These are phyloP conservation scores for Lucinisca nassula DNA, from an alignment of 2,888 invertebrate species.

Conservation along the genomic window DNA sequence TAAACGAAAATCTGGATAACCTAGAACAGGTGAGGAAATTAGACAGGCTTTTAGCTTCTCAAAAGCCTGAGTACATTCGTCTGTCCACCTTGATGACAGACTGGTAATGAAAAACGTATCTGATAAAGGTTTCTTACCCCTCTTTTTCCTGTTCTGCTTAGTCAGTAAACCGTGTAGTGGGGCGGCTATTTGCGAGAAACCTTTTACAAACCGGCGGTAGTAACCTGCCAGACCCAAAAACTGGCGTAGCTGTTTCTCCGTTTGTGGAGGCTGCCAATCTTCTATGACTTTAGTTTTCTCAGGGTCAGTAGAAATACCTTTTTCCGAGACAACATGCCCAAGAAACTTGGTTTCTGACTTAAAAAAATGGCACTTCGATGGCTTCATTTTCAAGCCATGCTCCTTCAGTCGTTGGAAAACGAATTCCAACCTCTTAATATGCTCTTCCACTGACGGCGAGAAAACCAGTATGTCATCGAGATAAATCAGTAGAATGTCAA, in stretches of 20 bases:
- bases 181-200: not conserved
- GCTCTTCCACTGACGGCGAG: not conserved
- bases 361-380: not conserved
- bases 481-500: not conserved
- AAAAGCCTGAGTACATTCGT: no score
- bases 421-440: not conserved
- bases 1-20: not conserved
- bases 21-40: no score
- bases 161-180: not conserved
- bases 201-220: not conserved
- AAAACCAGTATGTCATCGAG: not conserved
- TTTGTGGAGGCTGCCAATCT: constrained; percentile 10
- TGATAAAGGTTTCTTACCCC: not conserved
- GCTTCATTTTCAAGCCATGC: not conserved
- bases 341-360: not conserved
- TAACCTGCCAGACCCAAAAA: not conserved
- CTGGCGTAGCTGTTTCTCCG: not conserved
- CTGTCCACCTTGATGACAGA: no score
- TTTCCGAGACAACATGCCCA: not conserved
- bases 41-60: no score
- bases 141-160: not conserved
- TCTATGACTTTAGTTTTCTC: no score
- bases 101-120: no score
- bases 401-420: not conserved
- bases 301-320: constrained; percentile 2